Evolutionary conservation across 2,797 vertebrate species (phyloP), one percentile per base, ranked within the genome.

Genomic region (Centroberyx gerrardi): DNA sequence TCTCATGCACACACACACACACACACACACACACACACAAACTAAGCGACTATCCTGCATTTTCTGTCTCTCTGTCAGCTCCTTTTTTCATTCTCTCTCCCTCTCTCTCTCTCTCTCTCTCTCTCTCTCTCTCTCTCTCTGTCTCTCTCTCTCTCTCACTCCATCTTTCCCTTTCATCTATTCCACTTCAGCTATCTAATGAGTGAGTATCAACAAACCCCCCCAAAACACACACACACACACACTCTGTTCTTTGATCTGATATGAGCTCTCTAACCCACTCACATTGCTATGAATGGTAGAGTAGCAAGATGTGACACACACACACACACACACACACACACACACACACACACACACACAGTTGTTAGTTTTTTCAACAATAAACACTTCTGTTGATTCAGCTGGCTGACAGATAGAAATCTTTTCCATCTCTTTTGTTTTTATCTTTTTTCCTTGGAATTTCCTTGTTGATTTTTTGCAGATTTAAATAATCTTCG

Each of bases 231-330:
- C 22, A 22, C 1, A 22, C 22, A 22, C 22, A 10, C 61, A 33
- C 54, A 54, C 55, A 67, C 56, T 7, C 31, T 61, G 12, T 61
- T 67, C 79, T 85, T 86, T 84, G 82, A 88, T 88, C 77, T 64
- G 55, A 79, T 65, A 22, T n/a, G 60, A 75, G 63, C 51, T 28
- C 38, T 62, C 8, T 36, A 44, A 74, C 80, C 59, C 69, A 56
- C 62, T 62, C 61, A 22, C 17, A 70, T 64, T n/a, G 59, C 60
- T 71, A 51, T 77, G 22, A 65, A 54, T 51, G 18, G 7, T 62
- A 40, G 9, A 68, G 78, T 65, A 59, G 29, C 44, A 33, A 6
- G 42, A 69, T 71, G 61, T 44, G 13, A 72, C 33, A 29, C 38
- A 73, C 40, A 51, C 15, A 74, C 48, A 54, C 29, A 44, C 0